Evolutionary conservation across 1,140 invertebrate species (phyloP).

Genomic region (Drosophila elegans): DNA sequence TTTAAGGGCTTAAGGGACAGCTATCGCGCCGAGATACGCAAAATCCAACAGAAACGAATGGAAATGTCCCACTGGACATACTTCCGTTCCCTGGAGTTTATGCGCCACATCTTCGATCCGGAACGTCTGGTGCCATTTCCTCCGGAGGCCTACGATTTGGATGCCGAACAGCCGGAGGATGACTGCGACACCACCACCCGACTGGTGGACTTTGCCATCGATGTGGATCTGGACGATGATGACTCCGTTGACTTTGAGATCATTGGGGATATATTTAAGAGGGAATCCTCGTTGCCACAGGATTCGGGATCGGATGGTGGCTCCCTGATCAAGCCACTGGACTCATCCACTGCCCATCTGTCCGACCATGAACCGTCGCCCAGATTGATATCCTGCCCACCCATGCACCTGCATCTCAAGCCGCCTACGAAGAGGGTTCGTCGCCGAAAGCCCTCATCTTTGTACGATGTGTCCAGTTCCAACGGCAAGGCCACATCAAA

Average conservation of each 20-base stretch:
- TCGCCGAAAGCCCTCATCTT: slow-evolving; percentile 33
- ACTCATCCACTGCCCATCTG: slow-evolving; percentile 11
- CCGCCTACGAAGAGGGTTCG: slow-evolving; percentile 41
- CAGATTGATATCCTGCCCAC: slow-evolving; percentile 26
- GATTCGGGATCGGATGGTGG: slow-evolving; percentile 50
- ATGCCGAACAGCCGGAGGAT: slow-evolving; percentile 2
- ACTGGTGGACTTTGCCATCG: slow-evolving; percentile 60
- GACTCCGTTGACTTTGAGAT: slow-evolving; percentile 72
- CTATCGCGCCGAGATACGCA: slow-evolving; percentile 65
- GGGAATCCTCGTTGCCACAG: slow-evolving; percentile 20
- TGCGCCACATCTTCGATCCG: slow-evolving; percentile 66
- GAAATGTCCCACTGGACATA: slow-evolving; percentile 53
- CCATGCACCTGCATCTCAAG: slow-evolving; percentile 5
- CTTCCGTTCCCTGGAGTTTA: slow-evolving; percentile 60
- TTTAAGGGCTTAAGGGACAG: slow-evolving; percentile 63
- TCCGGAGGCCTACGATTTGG: slow-evolving; percentile 2
- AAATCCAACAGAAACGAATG: slow-evolving; percentile 52
- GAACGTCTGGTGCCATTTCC: slow-evolving; percentile 37
- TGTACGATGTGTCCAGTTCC: slow-evolving; percentile 21
- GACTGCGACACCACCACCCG: slow-evolving; percentile 2
- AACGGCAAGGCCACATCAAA: slow-evolving; percentile 18
- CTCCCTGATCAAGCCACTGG: slow-evolving; percentile 17
- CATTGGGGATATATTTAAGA: slow-evolving; percentile 69
- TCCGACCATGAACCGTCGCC: slow-evolving; percentile 54
- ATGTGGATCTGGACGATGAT: slow-evolving; percentile 67